A percentile compares a stretch with the other conserved stretches of the same genome.
Evolutionary conservation across 37 sponge, comb jelly and placozoan genomes (phyloP).

Genomic region (Agelas oroides): DNA sequence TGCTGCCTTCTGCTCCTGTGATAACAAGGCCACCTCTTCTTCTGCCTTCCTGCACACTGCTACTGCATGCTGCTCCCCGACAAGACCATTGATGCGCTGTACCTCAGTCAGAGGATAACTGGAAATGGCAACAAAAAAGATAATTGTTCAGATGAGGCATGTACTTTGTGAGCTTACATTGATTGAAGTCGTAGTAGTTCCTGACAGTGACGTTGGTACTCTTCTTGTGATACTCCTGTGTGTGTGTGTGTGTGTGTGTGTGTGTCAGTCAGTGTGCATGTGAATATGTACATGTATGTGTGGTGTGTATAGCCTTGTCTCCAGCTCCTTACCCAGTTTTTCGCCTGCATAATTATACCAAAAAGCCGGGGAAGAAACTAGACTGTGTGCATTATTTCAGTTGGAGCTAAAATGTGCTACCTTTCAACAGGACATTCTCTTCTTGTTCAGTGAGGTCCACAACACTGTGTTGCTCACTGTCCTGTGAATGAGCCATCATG

Average conservation of each 20-base stretch:
- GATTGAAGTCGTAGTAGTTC: conserved; percentile 59
- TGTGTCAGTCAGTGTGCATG: too few relatives aligned
- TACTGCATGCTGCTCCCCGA: conserved; percentile 19
- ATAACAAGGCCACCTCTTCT: conserved; percentile 28
- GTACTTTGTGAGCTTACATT: conserved; percentile 50
- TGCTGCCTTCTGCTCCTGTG: neutral
- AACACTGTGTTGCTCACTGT: neutral
- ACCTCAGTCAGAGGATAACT: conserved; percentile 65
- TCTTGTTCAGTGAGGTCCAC: conserved; percentile 26
- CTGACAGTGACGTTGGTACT: conserved; percentile 26
- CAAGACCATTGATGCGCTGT: conserved; percentile 26
- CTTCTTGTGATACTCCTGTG: conserved; percentile 20
- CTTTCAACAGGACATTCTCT: conserved; percentile 34
- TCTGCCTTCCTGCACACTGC: conserved; percentile 39
- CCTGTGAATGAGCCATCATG: conserved; percentile 2
- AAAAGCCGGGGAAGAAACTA: too few relatives aligned
- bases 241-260: too few relatives aligned
- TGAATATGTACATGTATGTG: too few relatives aligned
- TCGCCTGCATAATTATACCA: too few relatives aligned
- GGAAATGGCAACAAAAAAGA: neutral
- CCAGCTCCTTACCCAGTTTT: too few relatives aligned
- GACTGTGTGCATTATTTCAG: too few relatives aligned
- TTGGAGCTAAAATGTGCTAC: too few relatives aligned
- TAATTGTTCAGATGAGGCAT: neutral
- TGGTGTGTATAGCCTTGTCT: too few relatives aligned